Conservation (phyloP, 1,140 invertebrate species). For the Meloidogyne floridensis region DNA sequence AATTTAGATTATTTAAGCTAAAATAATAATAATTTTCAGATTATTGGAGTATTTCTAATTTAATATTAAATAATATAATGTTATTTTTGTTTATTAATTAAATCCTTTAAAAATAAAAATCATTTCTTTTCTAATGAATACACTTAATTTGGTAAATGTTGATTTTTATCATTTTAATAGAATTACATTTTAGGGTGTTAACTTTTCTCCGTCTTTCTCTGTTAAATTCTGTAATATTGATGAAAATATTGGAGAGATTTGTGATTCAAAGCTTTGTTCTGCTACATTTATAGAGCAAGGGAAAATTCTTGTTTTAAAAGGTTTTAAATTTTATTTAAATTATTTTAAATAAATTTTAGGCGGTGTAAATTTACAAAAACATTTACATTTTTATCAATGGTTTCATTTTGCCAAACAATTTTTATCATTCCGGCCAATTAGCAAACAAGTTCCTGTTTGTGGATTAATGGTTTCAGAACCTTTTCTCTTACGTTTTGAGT, state of each 20-base stretch:
- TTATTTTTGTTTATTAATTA: background rate
- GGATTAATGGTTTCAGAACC: background rate
- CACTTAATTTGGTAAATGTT: background rate
- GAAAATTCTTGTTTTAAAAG: slow-evolving; percentile 1
- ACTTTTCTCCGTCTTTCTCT: background rate
- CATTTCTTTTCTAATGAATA: background rate
- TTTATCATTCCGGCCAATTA: background rate
- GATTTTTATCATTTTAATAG: background rate
- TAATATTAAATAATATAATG: background rate
- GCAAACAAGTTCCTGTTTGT: background rate
- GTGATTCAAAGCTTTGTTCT: background rate
- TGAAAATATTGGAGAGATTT: background rate
- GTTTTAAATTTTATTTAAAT: background rate
- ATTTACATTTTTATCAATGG: background rate
- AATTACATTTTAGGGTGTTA: background rate
- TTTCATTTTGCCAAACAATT: background rate
- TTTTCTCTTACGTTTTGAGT: background rate
- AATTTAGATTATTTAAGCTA: no score
- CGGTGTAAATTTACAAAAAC: background rate
- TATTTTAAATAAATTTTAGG: background rate
- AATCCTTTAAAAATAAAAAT: background rate
- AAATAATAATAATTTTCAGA: no score
- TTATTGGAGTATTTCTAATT: no score
- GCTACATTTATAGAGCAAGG: background rate
- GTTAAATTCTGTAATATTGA: slow-evolving; percentile 7